phyloP scores from a whole-genome alignment of 2,888 invertebrate genomes.

The Drosophila sordidula region DNA sequence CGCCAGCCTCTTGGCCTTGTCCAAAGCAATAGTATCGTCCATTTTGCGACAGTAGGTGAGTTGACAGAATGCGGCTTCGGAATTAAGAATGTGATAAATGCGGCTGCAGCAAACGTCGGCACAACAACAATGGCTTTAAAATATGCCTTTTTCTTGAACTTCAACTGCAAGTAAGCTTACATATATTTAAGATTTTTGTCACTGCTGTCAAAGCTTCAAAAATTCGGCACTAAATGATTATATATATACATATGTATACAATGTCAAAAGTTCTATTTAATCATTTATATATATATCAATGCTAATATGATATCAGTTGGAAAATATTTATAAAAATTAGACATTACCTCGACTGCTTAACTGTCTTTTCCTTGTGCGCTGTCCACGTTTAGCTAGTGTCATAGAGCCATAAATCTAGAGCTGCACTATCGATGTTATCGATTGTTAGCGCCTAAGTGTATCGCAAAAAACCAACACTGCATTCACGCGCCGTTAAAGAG shows the following conservation, averaged over 20 bases:
- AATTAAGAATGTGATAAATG: constrained; percentile 12
- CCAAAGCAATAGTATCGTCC: constrained; percentile 62
- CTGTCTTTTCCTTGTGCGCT: too few relatives aligned
- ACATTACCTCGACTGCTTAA: too few relatives aligned
- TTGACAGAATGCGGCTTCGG: not conserved
- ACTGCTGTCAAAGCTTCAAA: too few relatives aligned
- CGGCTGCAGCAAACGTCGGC: constrained; percentile 34
- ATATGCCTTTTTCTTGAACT: constrained; percentile 1
- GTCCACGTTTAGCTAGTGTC: constrained; percentile 20
- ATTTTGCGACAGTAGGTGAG: constrained; percentile 28
- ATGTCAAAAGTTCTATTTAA: too few relatives aligned
- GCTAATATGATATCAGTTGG: too few relatives aligned
- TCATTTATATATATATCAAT: too few relatives aligned
- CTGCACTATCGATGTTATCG: constrained; percentile 9
- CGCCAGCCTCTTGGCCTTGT: constrained; percentile 91
- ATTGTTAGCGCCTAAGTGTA: not conserved
- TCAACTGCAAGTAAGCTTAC: constrained; percentile 6
- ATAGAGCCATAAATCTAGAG: not conserved
- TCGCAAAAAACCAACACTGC: not conserved
- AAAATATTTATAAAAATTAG: too few relatives aligned
- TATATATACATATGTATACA: not conserved
- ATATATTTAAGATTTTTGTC: too few relatives aligned
- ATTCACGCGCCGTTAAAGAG: not conserved
- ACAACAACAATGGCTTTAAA: constrained; percentile 40
- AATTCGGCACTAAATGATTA: too few relatives aligned